Evolutionary conservation across 1,140 invertebrate genomes (phyloP).

Genomic region (Macrosteles quadrilineatus): DNA sequence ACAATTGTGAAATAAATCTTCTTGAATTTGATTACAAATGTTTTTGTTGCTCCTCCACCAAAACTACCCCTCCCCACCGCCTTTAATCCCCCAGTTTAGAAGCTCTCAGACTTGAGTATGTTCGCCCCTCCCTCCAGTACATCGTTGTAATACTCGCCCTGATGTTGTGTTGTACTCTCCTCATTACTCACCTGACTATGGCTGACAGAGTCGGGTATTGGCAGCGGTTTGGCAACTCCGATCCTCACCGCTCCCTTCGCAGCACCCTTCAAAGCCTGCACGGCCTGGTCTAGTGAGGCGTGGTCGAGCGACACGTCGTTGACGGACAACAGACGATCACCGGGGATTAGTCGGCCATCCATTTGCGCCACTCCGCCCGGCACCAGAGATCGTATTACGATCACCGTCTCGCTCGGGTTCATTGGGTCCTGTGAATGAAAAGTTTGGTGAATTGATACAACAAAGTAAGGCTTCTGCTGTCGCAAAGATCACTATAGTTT

Average conservation of each 20-base stretch:
- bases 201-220: slow-evolving; percentile 74
- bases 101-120: slow-evolving; percentile 58
- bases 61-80: too few species aligned
- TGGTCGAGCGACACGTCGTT: slow-evolving; percentile 95
- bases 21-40: too few species aligned
- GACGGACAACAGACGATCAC: slow-evolving; percentile 95
- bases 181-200: slow-evolving; percentile 59
- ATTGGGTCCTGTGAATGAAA: slow-evolving; percentile 81
- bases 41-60: too few species aligned
- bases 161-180: slow-evolving; percentile 41
- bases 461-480: too few species aligned
- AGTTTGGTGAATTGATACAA: too few species aligned
- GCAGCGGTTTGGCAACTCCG: slow-evolving; percentile 97
- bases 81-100: slow-evolving; percentile 45
- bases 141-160: slow-evolving; percentile 47
- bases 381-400: slow-evolving; percentile 97
- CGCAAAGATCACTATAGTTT: too few species aligned
- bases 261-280: slow-evolving; percentile 90
- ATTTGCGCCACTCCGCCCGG: slow-evolving; percentile 98
- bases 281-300: slow-evolving; percentile 91
- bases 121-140: slow-evolving; percentile 49
- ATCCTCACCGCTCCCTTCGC: slow-evolving; percentile 91
- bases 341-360: slow-evolving; percentile 95
- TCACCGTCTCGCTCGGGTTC: slow-evolving; percentile 94
- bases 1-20: too few species aligned